phyloP scores from a whole-genome alignment of 2,888 invertebrate genomes.

The Apomyelois bistriatella region DNA sequence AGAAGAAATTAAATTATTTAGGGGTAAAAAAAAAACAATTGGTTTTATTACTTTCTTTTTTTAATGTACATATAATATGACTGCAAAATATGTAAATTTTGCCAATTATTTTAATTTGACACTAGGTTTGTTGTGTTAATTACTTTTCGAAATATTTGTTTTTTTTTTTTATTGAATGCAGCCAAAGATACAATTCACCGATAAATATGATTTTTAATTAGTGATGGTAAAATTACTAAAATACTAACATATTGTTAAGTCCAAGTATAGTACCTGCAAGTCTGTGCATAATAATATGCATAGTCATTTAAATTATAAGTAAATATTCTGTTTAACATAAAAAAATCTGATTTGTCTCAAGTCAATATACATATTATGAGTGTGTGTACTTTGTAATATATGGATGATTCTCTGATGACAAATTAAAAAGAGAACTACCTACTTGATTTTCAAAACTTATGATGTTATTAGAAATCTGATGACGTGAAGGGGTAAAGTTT shows the following conservation, averaged over 20 bases:
- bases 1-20: neutral
- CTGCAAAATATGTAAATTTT: neutral
- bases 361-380: neutral
- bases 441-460: too few species aligned
- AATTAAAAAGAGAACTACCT: too few species aligned
- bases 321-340: neutral
- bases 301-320: constrained; percentile 8
- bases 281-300: constrained; percentile 17
- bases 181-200: constrained; percentile 10
- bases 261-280: constrained; percentile 24
- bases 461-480: neutral
- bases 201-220: neutral
- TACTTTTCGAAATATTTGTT: neutral
- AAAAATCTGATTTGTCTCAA: constrained; percentile 14
- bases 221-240: constrained; percentile 17
- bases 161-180: neutral
- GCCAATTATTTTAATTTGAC: neutral
- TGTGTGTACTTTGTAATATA: too few species aligned
- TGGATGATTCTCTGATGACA: neutral
- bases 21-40: too few species aligned
- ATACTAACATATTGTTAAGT: constrained; percentile 21
- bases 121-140: neutral
- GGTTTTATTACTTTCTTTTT: neutral
- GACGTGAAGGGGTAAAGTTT: neutral
- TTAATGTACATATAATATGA: neutral